A percentile compares a stretch with the other conserved stretches of the same genome.
phyloP scores from a whole-genome alignment of 2,797 vertebrate species.

The Sphaeramia orbicularis region DNA sequence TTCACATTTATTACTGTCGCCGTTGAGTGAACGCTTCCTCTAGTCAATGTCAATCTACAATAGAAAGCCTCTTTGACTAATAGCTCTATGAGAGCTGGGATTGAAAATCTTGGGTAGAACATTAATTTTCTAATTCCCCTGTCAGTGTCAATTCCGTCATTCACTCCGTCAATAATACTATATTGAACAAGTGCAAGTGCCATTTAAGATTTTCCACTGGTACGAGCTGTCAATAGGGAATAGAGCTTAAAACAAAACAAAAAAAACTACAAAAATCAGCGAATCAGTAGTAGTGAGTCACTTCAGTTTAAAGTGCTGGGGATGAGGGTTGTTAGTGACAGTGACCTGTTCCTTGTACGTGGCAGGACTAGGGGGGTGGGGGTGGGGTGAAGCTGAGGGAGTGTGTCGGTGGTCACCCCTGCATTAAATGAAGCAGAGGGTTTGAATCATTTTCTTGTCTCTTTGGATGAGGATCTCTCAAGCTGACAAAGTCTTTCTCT shows the following conservation, averaged over 20 bases:
- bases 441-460: slow-evolving; percentile 64
- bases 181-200: slow-evolving; percentile 38
- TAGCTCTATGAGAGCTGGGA: slow-evolving; percentile 45
- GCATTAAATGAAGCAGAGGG: slow-evolving; percentile 59
- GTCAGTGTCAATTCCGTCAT: slow-evolving; percentile 70
- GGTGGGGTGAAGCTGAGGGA: slow-evolving; percentile 31
- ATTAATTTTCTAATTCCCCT: slow-evolving; percentile 72
- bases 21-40: slow-evolving; percentile 66
- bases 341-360: slow-evolving; percentile 12
- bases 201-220: slow-evolving; percentile 31
- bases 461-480: slow-evolving; percentile 48
- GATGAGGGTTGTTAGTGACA: slow-evolving; percentile 4
- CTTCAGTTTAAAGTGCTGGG: slow-evolving; percentile 32
- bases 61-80: slow-evolving; percentile 66
- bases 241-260: too few relatives aligned
- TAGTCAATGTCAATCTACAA: slow-evolving; percentile 72
- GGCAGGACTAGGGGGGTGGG: background rate
- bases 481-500: slow-evolving; percentile 32
- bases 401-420: slow-evolving; percentile 29
- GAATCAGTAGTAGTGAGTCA: slow-evolving; percentile 17
- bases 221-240: slow-evolving; percentile 19
- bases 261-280: slow-evolving; percentile 43
- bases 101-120: slow-evolving; percentile 60
- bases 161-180: slow-evolving; percentile 60
- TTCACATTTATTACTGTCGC: slow-evolving; percentile 72